These are phyloP conservation scores for Daboia siamensis DNA, from an alignment of 2,113 vertebrate species.

Conservation along the genomic window DNA sequence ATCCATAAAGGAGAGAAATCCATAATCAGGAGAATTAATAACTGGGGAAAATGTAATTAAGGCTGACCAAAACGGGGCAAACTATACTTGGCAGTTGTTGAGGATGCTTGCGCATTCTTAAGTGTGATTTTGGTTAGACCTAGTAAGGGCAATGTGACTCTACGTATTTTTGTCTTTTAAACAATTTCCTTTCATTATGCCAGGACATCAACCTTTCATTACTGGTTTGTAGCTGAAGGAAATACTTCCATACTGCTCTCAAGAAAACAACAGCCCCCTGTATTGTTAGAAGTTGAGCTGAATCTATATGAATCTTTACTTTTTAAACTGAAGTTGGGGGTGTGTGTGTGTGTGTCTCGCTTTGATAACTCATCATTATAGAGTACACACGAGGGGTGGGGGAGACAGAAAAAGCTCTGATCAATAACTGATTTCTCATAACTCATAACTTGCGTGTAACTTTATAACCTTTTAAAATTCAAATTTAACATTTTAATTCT, in stretches of 20 bases:
- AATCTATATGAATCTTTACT: background rate
- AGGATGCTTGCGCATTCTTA: background rate
- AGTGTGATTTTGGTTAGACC: background rate
- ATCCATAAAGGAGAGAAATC: background rate
- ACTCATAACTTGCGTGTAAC: background rate
- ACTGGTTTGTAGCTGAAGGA: background rate
- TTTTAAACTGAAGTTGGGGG: background rate
- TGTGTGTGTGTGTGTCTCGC: background rate
- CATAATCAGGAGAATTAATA: background rate
- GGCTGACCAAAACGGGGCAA: background rate
- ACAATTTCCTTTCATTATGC: background rate
- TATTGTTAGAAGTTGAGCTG: background rate
- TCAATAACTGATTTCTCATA: background rate
- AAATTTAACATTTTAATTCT: background rate
- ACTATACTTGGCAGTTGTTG: background rate
- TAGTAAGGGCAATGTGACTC: background rate
- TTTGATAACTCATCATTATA: background rate
- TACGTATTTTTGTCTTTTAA: background rate
- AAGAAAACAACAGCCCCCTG: background rate
- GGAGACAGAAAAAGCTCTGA: background rate
- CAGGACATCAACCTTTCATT: background rate
- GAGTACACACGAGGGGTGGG: background rate
- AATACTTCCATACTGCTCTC: background rate
- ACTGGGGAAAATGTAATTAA: background rate
- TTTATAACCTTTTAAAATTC: background rate